Evolutionary conservation across 2,797 vertebrate genomes (phyloP).

Genomic region (Pseudomugil gertrudae): DNA sequence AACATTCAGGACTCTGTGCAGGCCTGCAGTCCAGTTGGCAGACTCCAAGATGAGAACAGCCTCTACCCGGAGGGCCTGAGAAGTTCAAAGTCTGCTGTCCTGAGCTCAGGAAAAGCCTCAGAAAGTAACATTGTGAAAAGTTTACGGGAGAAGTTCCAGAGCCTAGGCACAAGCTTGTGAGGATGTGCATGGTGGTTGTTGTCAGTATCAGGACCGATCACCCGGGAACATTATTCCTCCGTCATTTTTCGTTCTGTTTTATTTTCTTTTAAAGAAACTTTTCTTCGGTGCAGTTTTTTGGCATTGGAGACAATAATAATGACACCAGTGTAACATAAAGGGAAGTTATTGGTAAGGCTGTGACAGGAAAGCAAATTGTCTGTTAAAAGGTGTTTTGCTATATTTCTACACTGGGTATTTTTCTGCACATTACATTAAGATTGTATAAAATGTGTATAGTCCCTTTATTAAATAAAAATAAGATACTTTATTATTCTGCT

Average conservation of each 20-base stretch:
- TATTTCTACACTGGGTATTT: constrained; percentile 64
- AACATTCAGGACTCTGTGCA: constrained; percentile 61
- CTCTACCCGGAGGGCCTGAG: constrained; percentile 39
- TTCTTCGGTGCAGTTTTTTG: constrained; percentile 25
- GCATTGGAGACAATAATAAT: constrained; percentile 11
- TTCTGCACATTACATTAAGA: constrained; percentile 40
- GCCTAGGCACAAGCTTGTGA: constrained; percentile 79
- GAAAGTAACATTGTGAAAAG: constrained; percentile 86
- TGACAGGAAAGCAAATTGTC: constrained; percentile 18
- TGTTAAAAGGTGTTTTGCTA: constrained; percentile 53
- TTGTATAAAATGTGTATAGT: constrained; percentile 45
- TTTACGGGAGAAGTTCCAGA: constrained; percentile 93
- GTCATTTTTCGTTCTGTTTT: constrained; percentile 7
- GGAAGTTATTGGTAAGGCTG: constrained; percentile 26
- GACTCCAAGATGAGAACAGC: constrained; percentile 29
- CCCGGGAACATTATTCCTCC: constrained; percentile 3
- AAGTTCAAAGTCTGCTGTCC: constrained; percentile 29
- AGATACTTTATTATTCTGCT: constrained; percentile 15
- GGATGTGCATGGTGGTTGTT: constrained; percentile 19
- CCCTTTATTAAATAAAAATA: constrained; percentile 24
- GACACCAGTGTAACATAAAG: constrained; percentile 41
- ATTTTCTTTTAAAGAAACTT: constrained; percentile 19
- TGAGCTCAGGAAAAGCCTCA: constrained; percentile 57
- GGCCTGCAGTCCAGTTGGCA: constrained; percentile 58
- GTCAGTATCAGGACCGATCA: constrained; percentile 36